Evolutionary conservation across 2,888 invertebrate genomes (phyloP).

Genomic region (Cryptocephalus moraei): DNA sequence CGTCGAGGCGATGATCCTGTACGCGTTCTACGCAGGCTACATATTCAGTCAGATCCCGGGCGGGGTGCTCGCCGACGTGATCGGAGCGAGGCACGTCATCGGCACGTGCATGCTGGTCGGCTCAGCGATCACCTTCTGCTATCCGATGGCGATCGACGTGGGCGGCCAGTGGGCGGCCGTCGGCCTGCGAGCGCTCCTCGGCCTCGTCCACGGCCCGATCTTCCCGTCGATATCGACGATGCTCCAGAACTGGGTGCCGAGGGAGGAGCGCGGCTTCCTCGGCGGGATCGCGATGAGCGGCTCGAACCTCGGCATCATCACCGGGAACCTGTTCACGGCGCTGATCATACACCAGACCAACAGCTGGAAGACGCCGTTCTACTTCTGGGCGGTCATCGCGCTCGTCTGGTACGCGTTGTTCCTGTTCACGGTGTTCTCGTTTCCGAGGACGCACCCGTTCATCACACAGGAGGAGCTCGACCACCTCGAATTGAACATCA

Average conservation of each 20-base stretch:
- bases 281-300: conserved; percentile 71
- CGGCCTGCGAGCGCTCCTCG: conserved; percentile 58
- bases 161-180: conserved; percentile 58
- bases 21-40: conserved; percentile 1
- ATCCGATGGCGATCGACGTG: conserved; percentile 44
- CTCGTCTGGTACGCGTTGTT: conserved; percentile 51
- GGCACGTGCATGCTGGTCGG: conserved; percentile 71
- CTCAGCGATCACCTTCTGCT: conserved; percentile 66
- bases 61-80: conserved; percentile 64
- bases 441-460: conserved; percentile 46
- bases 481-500: conserved; percentile 1
- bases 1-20: background rate
- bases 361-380: conserved; percentile 70
- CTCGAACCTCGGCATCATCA: conserved; percentile 56
- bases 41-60: background rate
- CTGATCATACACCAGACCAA: conserved; percentile 51
- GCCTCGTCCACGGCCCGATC: conserved; percentile 63
- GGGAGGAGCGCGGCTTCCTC: conserved; percentile 61
- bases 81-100: conserved; percentile 74
- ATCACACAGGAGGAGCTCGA: conserved; percentile 13
- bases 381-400: conserved; percentile 66
- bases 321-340: conserved; percentile 56
- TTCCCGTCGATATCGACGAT: conserved; percentile 42
- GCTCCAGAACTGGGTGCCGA: conserved; percentile 69
- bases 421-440: conserved; percentile 38